A percentile compares a stretch with the other conserved stretches of the same genome.
These are phyloP conservation scores for Cavia porcellus DNA, from an alignment of 2,113 vertebrate genomes.

Conservation along the genomic window DNA sequence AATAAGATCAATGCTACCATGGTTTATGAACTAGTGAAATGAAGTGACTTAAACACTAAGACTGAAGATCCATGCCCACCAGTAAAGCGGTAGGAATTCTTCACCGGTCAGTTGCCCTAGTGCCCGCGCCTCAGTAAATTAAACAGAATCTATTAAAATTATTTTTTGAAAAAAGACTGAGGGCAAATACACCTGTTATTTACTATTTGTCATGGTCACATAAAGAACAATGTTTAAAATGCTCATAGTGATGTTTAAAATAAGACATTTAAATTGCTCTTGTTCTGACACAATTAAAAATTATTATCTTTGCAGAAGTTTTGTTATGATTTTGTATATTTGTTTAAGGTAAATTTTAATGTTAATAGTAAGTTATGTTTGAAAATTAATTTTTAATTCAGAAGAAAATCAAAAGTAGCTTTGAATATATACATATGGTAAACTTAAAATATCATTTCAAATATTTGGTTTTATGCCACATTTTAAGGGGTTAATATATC, in stretches of 20 bases:
- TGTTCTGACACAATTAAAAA: neutral
- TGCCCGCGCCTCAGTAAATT: slow-evolving; percentile 3
- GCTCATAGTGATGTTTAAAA: neutral
- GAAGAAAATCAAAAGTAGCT: too few relatives aligned
- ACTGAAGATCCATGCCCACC: neutral
- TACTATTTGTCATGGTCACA: neutral
- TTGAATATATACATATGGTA: too few relatives aligned
- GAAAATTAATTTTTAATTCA: neutral
- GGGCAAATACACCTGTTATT: neutral
- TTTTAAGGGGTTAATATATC: neutral
- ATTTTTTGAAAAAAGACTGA: slow-evolving; percentile 15
- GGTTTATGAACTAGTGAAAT: slow-evolving; percentile 50
- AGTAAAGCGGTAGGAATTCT: neutral
- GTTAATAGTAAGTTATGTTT: neutral
- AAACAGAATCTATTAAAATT: neutral
- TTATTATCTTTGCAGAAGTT: neutral
- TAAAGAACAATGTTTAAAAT: neutral
- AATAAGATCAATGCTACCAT: slow-evolving; percentile 7
- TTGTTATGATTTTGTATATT: neutral
- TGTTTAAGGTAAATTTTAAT: neutral
- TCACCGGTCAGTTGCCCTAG: neutral
- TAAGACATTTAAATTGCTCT: neutral
- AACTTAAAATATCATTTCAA: neutral
- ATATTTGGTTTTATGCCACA: neutral
- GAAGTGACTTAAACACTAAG: neutral